Percentiles rank a stretch among this genome's conserved stretches.
These are phyloP conservation scores for Trematocara marginatum DNA, from an alignment of 2,113 vertebrate species.

Conservation along the genomic window DNA sequence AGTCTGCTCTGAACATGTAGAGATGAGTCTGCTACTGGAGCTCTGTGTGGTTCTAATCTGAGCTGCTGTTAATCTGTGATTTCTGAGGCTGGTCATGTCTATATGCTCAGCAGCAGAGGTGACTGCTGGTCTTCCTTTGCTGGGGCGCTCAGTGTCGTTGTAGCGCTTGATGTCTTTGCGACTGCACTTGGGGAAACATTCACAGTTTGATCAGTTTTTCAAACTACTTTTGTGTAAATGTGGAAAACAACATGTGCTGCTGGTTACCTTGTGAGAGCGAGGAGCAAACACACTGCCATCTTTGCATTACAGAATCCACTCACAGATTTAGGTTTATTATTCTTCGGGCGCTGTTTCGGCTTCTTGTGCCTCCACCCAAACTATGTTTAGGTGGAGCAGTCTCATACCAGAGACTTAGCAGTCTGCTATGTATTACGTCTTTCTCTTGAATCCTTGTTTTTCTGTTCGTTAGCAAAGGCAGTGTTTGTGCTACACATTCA, in stretches of 20 bases:
- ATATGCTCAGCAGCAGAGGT: not conserved
- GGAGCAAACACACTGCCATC: not conserved
- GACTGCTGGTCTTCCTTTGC: not conserved
- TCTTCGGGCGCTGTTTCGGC: not conserved
- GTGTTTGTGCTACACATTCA: not conserved
- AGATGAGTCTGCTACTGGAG: not conserved
- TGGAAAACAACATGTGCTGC: not conserved
- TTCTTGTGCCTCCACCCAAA: not conserved
- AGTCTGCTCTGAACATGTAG: not conserved
- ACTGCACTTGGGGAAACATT: not conserved
- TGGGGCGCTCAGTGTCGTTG: not conserved
- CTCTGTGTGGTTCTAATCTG: not conserved
- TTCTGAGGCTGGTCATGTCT: not conserved
- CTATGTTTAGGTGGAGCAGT: not conserved
- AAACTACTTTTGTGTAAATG: not conserved
- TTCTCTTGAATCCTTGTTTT: not conserved
- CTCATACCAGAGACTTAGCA: not conserved
- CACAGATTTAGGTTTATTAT: not conserved
- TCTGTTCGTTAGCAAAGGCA: not conserved
- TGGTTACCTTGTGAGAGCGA: not conserved
- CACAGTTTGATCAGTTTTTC: not conserved
- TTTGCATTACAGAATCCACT: not conserved
- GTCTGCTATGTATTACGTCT: not conserved
- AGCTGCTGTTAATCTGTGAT: not conserved
- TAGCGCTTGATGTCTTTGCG: not conserved